Percentiles rank a stretch among this genome's conserved stretches.
These are phyloP conservation scores for Hypercompe scribonia DNA, from an alignment of 2,888 invertebrate species.

Conservation along the genomic window DNA sequence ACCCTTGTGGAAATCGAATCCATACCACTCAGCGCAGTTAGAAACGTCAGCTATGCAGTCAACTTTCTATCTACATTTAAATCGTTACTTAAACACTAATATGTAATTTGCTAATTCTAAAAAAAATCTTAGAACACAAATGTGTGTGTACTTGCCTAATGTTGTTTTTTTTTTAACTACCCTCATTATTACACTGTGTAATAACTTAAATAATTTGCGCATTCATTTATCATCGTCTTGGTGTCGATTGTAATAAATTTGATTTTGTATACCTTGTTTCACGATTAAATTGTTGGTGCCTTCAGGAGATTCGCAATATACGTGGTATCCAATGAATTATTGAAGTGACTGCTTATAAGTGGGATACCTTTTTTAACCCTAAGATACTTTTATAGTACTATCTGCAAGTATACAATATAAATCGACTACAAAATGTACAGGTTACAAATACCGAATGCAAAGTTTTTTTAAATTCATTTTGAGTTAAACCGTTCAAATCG, in stretches of 20 bases:
- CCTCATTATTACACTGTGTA: constrained; percentile 20
- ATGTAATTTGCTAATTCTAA: neutral
- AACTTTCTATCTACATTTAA: neutral
- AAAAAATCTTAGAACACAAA: neutral
- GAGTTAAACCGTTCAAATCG: too few species aligned
- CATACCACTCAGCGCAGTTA: too few species aligned
- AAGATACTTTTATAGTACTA: too few species aligned
- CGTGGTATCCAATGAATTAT: too few species aligned
- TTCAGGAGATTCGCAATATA: too few species aligned
- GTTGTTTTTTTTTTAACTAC: neutral
- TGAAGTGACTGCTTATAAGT: too few species aligned
- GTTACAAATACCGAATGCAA: too few species aligned
- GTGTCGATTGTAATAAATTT: constrained; percentile 1
- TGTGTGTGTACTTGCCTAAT: neutral
- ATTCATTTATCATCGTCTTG: constrained; percentile 8
- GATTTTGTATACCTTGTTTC: neutral
- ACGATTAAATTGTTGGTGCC: too few species aligned
- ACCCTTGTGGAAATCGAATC: too few species aligned
- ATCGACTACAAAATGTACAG: neutral
- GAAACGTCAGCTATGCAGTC: too few species aligned
- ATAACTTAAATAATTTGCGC: constrained; percentile 26
- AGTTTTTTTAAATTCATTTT: too few species aligned
- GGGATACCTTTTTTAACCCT: too few species aligned
- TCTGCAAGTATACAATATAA: neutral
- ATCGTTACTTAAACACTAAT: neutral